A percentile compares a stretch with the other conserved stretches of the same genome.
Conservation (phyloP, 2,113 vertebrate genomes). For the Hassar affinis region DNA sequence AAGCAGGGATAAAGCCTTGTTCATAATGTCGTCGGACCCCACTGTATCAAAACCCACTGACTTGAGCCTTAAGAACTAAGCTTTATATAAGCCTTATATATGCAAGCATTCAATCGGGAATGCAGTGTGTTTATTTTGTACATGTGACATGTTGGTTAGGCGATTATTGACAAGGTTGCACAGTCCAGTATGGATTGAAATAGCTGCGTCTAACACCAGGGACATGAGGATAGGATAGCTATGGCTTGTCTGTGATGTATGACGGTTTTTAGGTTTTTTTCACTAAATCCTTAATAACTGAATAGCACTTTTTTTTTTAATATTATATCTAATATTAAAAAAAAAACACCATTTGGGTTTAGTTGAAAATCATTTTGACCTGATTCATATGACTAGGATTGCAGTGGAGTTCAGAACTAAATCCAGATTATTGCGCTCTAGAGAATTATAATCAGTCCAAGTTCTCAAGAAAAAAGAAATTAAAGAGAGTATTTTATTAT, state of each 20-base stretch:
- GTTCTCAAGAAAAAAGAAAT: not conserved
- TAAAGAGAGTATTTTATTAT: not conserved
- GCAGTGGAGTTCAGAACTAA: not conserved
- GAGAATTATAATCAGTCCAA: not conserved
- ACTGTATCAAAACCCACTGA: conserved; percentile 19
- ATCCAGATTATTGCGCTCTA: not conserved
- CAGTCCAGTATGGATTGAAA: not conserved
- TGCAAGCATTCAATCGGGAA: not conserved
- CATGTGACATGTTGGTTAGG: not conserved
- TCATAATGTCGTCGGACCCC: conserved; percentile 8
- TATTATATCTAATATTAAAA: not conserved
- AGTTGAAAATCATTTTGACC: not conserved
- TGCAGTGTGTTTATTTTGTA: not conserved
- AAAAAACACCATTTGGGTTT: not conserved
- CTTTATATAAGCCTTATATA: not conserved
- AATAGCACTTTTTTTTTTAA: conserved; percentile 7
- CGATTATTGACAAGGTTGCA: conserved; percentile 2
- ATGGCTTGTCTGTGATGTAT: not conserved
- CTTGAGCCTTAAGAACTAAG: conserved; percentile 7
- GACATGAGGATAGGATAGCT: not conserved
- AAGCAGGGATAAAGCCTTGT: not conserved
- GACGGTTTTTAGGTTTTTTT: not conserved
- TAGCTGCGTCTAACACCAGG: not conserved
- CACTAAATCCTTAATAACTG: not conserved
- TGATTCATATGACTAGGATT: not conserved